phyloP scores from a whole-genome alignment of 2,888 invertebrate genomes.

The Chironomus tentans region DNA sequence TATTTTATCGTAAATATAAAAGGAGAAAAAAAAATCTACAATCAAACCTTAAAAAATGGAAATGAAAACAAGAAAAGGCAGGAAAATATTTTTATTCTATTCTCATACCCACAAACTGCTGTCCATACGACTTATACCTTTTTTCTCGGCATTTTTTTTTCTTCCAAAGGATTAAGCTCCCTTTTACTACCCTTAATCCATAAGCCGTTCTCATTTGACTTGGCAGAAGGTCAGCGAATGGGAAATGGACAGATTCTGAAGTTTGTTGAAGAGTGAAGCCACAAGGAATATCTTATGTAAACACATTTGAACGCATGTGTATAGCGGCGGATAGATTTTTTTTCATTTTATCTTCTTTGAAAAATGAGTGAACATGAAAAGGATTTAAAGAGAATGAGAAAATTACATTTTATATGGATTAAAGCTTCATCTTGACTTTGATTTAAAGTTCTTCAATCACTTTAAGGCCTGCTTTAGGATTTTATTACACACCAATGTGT shows the following conservation, averaged over 20 bases:
- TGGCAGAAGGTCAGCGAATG: background rate
- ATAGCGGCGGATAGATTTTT: background rate
- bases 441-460: no score
- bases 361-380: no score
- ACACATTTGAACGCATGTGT: background rate
- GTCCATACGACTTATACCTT: background rate
- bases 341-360: no score
- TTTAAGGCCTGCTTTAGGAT: no score
- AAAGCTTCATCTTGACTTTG: no score
- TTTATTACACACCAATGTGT: no score
- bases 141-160: background rate
- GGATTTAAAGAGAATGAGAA: no score
- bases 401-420: no score
- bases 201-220: background rate
- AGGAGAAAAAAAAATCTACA: background rate
- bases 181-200: background rate
- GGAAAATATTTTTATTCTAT: background rate
- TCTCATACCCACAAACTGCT: background rate
- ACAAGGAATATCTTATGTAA: background rate
- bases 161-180: background rate
- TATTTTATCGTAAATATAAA: background rate
- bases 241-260: background rate
- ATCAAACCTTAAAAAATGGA: background rate
- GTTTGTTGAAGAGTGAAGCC: constrained; percentile 4
- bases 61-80: background rate